phyloP scores from a whole-genome alignment of 1,140 invertebrate species.

The Laodelphax striatellus region DNA sequence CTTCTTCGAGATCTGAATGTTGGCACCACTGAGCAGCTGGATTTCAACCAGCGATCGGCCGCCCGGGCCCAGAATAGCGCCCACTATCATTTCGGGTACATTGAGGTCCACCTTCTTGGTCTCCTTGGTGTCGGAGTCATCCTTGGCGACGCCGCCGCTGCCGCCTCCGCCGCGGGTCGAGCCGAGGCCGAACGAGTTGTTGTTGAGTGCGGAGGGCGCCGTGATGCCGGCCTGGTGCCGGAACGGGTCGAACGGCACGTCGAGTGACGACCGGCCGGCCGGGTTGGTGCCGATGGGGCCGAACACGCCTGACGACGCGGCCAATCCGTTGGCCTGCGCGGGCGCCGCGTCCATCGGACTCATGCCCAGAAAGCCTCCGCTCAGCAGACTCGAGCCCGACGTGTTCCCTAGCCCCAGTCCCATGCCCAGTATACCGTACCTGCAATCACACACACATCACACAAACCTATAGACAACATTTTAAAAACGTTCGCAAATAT shows the following conservation, averaged over 20 bases:
- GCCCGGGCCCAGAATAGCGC: slow-evolving; percentile 91
- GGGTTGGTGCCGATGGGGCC: slow-evolving; percentile 59
- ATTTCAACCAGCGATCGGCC: slow-evolving; percentile 93
- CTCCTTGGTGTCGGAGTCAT: slow-evolving; percentile 6
- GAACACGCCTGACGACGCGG: slow-evolving; percentile 52
- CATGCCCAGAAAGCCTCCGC: slow-evolving; percentile 29
- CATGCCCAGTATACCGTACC: slow-evolving; percentile 81
- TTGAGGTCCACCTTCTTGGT: slow-evolving; percentile 64
- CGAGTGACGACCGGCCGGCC: slow-evolving; percentile 14
- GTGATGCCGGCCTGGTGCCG: slow-evolving; percentile 52
- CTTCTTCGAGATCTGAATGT: slow-evolving; percentile 98
- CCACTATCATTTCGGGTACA: slow-evolving; percentile 90
- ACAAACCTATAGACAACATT: too few relatives aligned
- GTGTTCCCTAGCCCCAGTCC: slow-evolving; percentile 61
- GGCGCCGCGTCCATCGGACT: slow-evolving; percentile 44
- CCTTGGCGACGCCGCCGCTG: neutral
- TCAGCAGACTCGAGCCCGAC: slow-evolving; percentile 1
- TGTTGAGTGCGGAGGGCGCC: slow-evolving; percentile 49
- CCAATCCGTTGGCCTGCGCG: slow-evolving; percentile 42
- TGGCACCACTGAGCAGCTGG: slow-evolving; percentile 90
- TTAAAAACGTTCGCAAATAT: too few relatives aligned
- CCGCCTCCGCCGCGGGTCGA: too few relatives aligned
- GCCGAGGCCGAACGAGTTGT: slow-evolving; percentile 54
- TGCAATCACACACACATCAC: slow-evolving; percentile 11
- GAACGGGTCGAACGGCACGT: slow-evolving; percentile 58